These are phyloP conservation scores for Oophaga pumilio DNA, from an alignment of 2,113 vertebrate genomes.

Conservation along the genomic window DNA sequence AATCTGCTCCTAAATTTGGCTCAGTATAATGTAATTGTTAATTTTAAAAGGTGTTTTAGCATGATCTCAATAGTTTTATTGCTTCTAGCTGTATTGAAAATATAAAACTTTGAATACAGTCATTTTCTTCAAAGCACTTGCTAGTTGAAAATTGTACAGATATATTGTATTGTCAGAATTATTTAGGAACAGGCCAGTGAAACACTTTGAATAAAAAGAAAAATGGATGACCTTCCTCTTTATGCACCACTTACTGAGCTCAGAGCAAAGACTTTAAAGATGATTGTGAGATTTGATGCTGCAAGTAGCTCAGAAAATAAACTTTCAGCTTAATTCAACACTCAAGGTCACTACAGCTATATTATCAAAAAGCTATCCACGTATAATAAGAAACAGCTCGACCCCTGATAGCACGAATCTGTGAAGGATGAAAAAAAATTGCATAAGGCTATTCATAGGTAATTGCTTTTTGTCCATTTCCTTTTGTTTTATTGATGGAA, in stretches of 20 bases:
- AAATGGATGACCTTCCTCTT: constrained; percentile 54
- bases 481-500: constrained; percentile 14
- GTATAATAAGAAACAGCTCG: constrained; percentile 48
- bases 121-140: constrained; percentile 25
- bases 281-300: constrained; percentile 51
- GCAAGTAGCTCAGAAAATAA: constrained; percentile 53
- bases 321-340: constrained; percentile 57
- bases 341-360: constrained; percentile 57
- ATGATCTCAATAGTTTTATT: constrained; percentile 22
- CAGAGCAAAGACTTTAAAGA: constrained; percentile 52
- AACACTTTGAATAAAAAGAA: constrained; percentile 40
- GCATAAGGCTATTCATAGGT: constrained; percentile 53
- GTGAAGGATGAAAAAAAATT: constrained; percentile 51
- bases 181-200: constrained; percentile 43
- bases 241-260: constrained; percentile 49
- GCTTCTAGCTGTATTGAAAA: constrained; percentile 1
- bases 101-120: constrained; percentile 24
- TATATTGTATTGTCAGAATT: constrained; percentile 48
- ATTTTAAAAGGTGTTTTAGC: background rate
- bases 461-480: constrained; percentile 46
- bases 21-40: background rate
- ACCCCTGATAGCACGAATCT: constrained; percentile 51
- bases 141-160: constrained; percentile 7
- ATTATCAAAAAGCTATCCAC: constrained; percentile 55
- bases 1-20: background rate